Evolutionary conservation across 1,140 invertebrate species (phyloP), one percentile per base, ranked within the genome.

Genomic region (Dufourea novaeangliae): DNA sequence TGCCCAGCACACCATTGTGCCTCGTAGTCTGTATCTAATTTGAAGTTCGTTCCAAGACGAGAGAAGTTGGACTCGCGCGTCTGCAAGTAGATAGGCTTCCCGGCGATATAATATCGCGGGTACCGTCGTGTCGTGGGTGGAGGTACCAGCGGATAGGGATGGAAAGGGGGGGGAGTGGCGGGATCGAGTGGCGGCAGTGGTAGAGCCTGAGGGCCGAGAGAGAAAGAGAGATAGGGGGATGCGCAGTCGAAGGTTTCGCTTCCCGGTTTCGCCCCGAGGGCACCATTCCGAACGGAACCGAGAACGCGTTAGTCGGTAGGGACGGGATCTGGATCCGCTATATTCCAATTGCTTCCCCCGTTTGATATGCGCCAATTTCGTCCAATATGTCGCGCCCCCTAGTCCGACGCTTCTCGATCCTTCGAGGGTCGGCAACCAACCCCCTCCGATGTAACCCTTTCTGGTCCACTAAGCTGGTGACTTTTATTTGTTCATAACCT

Each of bases 311-410:
- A 76, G 67, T 50, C 75, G 71, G 70, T 37, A 62, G 77, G 76
- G 78, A 86, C 76, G 70, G 79, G 72, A 84, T 85, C 79, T 67
- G 78, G 78, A 82, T 81, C 80, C 79, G 73, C 79, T 86, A 88
- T 88, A 87, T 89, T 88, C 88, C 87, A 88, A 89, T 89, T 86
- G 87, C 82, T 83, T 84, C 73, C 80, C n/a, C 75, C 83, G 81
- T 88, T 87, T 89, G 86, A 89, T 89, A 89, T 89, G 87, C 88
- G 83, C 84, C 88, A 89, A 89, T 89, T 89, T 89, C 78, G 80
- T 84, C 88, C 88, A 88, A 89, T 89, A 88, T 88, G 87, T 89
- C 85, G 81, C 84, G 71, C 85, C 78, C 83, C 85, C 81, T 85
- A 82, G 82, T 80, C 73, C 78, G 59, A 50, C 70, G 82, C 59